Conservation (phyloP, 2,797 vertebrate species). For the Anguilla anguilla region DNA sequence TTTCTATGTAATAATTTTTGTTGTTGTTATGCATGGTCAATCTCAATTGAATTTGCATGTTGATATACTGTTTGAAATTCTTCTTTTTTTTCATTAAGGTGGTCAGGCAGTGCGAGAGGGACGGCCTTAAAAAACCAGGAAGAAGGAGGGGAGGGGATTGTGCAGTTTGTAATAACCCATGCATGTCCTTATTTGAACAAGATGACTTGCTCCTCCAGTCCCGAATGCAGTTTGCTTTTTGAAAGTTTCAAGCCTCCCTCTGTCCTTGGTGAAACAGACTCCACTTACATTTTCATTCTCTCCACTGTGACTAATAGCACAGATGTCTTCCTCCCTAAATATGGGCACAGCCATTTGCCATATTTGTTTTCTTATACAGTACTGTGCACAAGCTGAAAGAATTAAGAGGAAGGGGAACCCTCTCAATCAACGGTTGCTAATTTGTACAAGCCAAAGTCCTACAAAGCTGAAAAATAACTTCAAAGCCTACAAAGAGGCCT, state of each 20-base stretch:
- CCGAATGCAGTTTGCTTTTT: background rate
- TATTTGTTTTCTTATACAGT: background rate
- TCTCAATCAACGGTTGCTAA: background rate
- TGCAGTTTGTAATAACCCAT: background rate
- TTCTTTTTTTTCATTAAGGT: background rate
- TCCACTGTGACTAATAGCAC: conserved; percentile 11
- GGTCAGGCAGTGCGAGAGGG: background rate
- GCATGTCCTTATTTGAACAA: conserved; percentile 13
- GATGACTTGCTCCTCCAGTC: background rate
- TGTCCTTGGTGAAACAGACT: background rate
- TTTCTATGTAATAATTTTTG: background rate
- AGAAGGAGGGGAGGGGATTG: background rate
- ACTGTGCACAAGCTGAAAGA: background rate
- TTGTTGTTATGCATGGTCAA: background rate
- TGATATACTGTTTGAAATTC: background rate
- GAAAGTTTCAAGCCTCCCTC: background rate
- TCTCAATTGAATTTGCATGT: background rate
- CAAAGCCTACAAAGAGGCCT: background rate
- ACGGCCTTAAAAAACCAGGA: background rate
- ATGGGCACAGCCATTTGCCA: background rate
- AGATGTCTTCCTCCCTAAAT: background rate
- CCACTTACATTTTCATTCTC: background rate
- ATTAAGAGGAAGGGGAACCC: background rate
- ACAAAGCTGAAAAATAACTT: background rate
- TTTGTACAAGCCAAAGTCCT: background rate